Conservation (phyloP, 2,113 vertebrate genomes). For the cat (Felis catus) region F.catus_Fca126_mat1.0 CM031414.1:134993001-134993500, state of each 20-base stretch:
- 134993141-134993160: not conserved
- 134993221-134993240: not conserved
- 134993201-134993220: not conserved
- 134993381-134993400: not conserved
- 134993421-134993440: not conserved
- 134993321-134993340: not conserved
- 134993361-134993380: not conserved
- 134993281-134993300: not conserved
- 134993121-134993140: not conserved
- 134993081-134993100: not conserved
- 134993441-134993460: not conserved
- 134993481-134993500: not conserved
- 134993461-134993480: not conserved
- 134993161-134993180: not conserved
- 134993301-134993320: not conserved
- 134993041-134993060: not conserved
- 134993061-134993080: not conserved
- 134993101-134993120: not conserved
- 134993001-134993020: not conserved
- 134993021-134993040: not conserved
- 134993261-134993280: not conserved
- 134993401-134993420: not conserved
- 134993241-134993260: not conserved
- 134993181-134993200: not conserved
- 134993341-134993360: not conserved